Percentiles rank a stretch among this genome's conserved stretches.
Conservation (phyloP, 2,888 invertebrate genomes). For the Barypeithes pellucidus region DNA sequence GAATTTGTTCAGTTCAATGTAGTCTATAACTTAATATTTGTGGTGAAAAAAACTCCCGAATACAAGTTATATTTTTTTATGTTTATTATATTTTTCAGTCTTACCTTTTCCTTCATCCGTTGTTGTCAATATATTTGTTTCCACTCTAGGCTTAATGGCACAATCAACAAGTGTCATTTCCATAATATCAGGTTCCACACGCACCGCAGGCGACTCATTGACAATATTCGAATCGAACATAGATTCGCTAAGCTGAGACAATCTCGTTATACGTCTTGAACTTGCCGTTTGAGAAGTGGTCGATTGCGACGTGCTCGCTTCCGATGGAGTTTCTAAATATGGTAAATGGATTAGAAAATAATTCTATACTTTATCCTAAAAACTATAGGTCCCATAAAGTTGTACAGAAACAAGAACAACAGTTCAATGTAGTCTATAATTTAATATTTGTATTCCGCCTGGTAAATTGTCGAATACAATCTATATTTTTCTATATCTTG, state of each 20-base stretch:
- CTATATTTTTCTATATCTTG: no score
- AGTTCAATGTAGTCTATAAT: no score
- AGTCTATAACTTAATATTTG: no score
- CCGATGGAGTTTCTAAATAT: no score
- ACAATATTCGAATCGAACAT: slow-evolving; percentile 22
- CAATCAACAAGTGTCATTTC: background rate
- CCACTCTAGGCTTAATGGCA: background rate
- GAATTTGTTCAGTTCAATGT: no score
- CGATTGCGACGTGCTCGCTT: background rate
- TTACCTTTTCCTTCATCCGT: background rate
- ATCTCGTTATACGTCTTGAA: background rate
- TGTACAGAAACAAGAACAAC: no score
- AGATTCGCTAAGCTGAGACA: slow-evolving; percentile 25
- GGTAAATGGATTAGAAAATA: background rate
- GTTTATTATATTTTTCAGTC: no score
- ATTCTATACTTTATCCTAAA: background rate
- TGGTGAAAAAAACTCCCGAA: no score
- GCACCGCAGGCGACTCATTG: background rate
- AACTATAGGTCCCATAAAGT: no score
- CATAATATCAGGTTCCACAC: slow-evolving; percentile 15
- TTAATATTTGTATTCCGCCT: no score
- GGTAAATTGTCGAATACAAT: no score
- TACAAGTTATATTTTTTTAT: no score
- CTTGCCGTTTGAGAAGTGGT: slow-evolving; percentile 10
- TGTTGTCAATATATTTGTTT: background rate